These are phyloP conservation scores for Thalassoma bifasciatum DNA, from an alignment of 2,113 vertebrate genomes.

Conservation along the genomic window DNA sequence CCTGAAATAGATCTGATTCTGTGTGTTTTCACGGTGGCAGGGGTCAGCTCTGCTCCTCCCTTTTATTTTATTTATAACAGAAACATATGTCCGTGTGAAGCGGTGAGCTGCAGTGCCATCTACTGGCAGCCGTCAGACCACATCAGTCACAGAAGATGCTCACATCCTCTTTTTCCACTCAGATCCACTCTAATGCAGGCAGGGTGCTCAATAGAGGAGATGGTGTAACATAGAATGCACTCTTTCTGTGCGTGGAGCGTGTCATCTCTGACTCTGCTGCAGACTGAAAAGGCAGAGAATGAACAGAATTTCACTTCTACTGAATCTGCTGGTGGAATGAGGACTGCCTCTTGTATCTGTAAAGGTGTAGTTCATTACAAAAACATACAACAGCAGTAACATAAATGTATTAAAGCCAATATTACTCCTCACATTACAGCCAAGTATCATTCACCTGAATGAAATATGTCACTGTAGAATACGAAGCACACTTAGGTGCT, in stretches of 20 bases:
- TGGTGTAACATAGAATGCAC: background rate
- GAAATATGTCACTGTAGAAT: too few relatives aligned
- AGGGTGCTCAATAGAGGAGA: background rate
- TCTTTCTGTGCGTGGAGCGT: background rate
- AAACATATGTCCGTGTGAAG: background rate
- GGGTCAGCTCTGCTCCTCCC: background rate
- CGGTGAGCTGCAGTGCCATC: constrained; percentile 32
- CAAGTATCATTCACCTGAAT: too few relatives aligned
- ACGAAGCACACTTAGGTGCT: too few relatives aligned
- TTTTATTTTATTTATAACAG: background rate
- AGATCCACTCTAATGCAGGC: background rate
- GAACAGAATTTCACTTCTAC: too few relatives aligned
- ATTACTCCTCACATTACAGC: too few relatives aligned
- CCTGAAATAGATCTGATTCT: background rate
- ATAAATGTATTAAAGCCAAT: too few relatives aligned
- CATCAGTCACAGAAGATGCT: background rate
- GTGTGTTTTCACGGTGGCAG: background rate
- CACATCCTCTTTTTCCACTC: background rate
- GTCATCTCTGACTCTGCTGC: too few relatives aligned
- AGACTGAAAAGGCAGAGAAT: too few relatives aligned
- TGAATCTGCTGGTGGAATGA: too few relatives aligned
- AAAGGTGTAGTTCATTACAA: too few relatives aligned
- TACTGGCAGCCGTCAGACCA: constrained; percentile 6
- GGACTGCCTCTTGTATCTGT: too few relatives aligned
- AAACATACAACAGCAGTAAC: too few relatives aligned